Evolutionary conservation across 2,797 vertebrate species (phyloP).

Genomic region (Chelon labrosus): DNA sequence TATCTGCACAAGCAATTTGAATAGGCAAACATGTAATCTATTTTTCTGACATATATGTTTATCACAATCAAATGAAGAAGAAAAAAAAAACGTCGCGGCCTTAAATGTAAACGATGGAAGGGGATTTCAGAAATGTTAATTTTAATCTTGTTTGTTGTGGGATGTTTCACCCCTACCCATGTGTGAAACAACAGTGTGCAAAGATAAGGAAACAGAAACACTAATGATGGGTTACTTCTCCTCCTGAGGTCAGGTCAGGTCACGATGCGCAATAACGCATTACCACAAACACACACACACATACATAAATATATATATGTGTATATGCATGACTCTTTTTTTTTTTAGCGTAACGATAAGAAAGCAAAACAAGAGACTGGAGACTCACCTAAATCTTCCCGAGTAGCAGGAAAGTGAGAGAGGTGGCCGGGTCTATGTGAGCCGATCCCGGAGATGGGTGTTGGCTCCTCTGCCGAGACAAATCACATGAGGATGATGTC

Average conservation of each 20-base stretch:
- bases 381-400: constrained; percentile 62
- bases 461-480: constrained; percentile 58
- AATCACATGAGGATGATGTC: constrained; percentile 58
- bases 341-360: neutral
- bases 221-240: neutral
- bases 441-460: constrained; percentile 55
- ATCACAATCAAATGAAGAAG: no score
- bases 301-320: no score
- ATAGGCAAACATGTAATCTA: no score
- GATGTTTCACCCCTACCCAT: neutral
- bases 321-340: neutral
- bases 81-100: no score
- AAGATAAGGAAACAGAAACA: constrained; percentile 24
- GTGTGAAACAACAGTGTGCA: neutral
- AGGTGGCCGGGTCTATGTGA: neutral
- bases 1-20: no score
- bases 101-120: no score
- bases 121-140: no score
- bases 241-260: constrained; percentile 11
- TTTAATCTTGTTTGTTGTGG: neutral
- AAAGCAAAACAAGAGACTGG: neutral
- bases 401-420: neutral
- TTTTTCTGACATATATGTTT: no score
- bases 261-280: neutral
- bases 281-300: neutral